Conservation (phyloP, 2,113 vertebrate species). For the Ceyx margarethae region DNA sequence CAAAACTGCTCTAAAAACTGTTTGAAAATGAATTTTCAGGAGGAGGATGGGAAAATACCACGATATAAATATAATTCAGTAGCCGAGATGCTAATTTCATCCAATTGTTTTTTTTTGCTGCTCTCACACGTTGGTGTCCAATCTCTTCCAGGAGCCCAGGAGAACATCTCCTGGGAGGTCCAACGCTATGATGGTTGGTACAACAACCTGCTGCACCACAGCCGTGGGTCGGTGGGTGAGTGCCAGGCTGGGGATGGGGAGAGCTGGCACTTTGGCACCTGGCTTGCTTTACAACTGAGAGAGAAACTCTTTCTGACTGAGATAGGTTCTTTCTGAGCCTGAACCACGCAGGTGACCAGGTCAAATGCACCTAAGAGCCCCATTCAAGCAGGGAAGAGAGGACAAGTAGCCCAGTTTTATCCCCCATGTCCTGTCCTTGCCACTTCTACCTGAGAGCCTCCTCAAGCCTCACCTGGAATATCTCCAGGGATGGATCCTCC, state of each 20-base stretch:
- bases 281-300: neutral
- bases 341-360: neutral
- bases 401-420: neutral
- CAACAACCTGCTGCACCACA: slow-evolving; percentile 88
- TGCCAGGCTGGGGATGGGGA: neutral
- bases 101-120: neutral
- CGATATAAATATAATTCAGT: neutral
- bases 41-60: neutral
- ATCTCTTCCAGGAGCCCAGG: slow-evolving; percentile 70
- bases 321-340: neutral
- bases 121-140: neutral
- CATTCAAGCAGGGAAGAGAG: neutral
- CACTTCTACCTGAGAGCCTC: neutral
- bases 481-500: too few relatives aligned
- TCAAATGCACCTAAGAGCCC: neutral
- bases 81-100: neutral
- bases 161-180: slow-evolving; percentile 82
- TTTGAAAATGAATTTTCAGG: neutral
- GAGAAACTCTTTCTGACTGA: neutral
- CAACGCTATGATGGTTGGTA: slow-evolving; percentile 96
- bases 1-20: neutral
- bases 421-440: neutral
- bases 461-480: too few relatives aligned
- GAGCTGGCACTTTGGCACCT: neutral
- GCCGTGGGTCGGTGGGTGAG: slow-evolving; percentile 81